These are phyloP conservation scores for Trididemnum miniatum DNA, from an alignment of 23 tunicate genomes.

Conservation along the genomic window DNA sequence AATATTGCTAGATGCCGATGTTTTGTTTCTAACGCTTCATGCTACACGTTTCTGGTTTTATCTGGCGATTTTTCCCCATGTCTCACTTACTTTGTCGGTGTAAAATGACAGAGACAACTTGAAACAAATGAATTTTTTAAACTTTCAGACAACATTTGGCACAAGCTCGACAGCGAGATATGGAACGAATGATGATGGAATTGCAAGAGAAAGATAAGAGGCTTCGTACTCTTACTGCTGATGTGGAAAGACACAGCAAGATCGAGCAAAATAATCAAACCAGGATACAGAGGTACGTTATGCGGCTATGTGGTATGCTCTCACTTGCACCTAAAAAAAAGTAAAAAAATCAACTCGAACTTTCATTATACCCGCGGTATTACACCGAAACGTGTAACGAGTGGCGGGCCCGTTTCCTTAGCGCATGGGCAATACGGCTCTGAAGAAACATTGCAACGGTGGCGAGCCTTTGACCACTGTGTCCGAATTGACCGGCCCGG, in stretches of 20 bases:
- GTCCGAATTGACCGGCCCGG: not conserved
- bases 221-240: slow-evolving; percentile 44
- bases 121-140: too few species aligned
- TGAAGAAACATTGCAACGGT: not conserved
- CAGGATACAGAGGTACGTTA: slow-evolving; percentile 53
- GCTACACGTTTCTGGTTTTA: too few species aligned
- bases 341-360: not conserved
- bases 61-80: too few species aligned
- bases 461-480: not conserved
- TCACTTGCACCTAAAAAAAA: not conserved
- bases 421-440: not conserved
- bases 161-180: slow-evolving; percentile 60
- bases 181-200: slow-evolving; percentile 81
- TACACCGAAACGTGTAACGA: not conserved
- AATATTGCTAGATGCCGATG: too few species aligned
- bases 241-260: slow-evolving; percentile 49
- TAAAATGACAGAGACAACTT: too few species aligned
- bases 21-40: too few species aligned
- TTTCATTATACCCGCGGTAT: not conserved
- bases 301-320: not conserved
- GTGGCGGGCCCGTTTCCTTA: not conserved
- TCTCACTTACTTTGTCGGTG: too few species aligned
- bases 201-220: slow-evolving; percentile 84
- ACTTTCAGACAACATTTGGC: slow-evolving; percentile 70
- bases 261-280: slow-evolving; percentile 49